Base-by-base conservation (phyloP, 1,140 invertebrate species). In the Hyles euphorbiae region DNA sequence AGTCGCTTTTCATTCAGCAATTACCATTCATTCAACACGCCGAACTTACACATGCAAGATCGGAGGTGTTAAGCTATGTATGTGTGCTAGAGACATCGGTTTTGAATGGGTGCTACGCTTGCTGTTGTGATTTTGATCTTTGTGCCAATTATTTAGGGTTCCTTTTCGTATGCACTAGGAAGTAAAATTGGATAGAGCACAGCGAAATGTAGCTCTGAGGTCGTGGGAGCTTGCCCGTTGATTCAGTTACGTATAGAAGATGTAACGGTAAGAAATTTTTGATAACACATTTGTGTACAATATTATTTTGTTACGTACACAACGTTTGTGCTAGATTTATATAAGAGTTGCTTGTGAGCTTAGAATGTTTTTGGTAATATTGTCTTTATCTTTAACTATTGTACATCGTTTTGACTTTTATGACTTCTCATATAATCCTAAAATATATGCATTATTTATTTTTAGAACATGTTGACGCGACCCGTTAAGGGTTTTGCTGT, bases 151-250 rank as follows among this genome's bases (percentile, higher is more conserved):
- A 0, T 1, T 52, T 81, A 81, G 44, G 63, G 63, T 72, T 63
- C 11, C 32, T 59, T 65, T 65, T 78, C 7, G 55, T 52, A 43
- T 69, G 72, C 49, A 83, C 71, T 72, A 87, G 84, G 84, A 87
- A 87, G 81, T 87, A 73, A 74, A 67, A 76, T 83, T 83, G 82
- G 77, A 82, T 85, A 84, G 76, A 74, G 76, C 83, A 85, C 81
- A 67, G 81, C 73, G 70, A 80, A 81, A 81, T 78, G 78, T 80
- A 76, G 67, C 63, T 78, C 70, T 72, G 74, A 78, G 84, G 84
- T 87, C 84, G 82, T 87, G 84, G 84, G 84, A 87, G 79, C 67
- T 58, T 66, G 74, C 67, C 68, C 63, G 72, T 65, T 65, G 73
- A 78, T 82, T 87, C 75, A 78, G 78, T 76, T 83, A 78, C 79